Evolutionary conservation across 2,888 invertebrate genomes (phyloP), one percentile per base, ranked within the genome.

Genomic region (Liodrosophila aerea): DNA sequence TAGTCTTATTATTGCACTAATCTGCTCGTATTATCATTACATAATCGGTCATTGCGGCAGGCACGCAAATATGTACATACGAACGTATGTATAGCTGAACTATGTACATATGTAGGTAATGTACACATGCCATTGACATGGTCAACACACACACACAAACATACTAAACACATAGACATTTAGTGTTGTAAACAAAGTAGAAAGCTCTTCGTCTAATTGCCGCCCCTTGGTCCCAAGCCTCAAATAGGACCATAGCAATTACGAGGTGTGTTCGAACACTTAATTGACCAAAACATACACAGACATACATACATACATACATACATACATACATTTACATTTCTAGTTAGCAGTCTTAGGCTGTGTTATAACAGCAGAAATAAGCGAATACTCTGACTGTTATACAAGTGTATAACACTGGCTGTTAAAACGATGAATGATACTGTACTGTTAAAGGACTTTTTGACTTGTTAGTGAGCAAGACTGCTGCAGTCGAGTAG

Each of bases 21-120:
- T 65, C 40, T 65, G 34, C 22, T 44, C 59, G 73, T 50, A 54
- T 64, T 70, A 77, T 66, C 62, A 81, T 75, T 81, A 76, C 82
- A 81, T 75, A 75, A 75, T 75, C 77, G 77, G 52, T 68, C 76
- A 68, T 63, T 65, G 72, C 53, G 74, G 27, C 69, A 63, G 13
- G 37, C 66, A 51, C 34, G 52, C 52, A 64, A 64, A 58, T 46
- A 46, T 34, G 18, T 12, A 47, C 9, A 30, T 0, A 40, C 41
- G 37, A 15, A 27, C 11, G 22, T 7, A 37, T 9, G 11, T n/a
- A n/a, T n/a, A n/a, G n/a, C n/a, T n/a, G n/a, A n/a, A n/a, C n/a
- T n/a, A n/a, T n/a, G n/a, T n/a, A n/a, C n/a, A n/a, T n/a, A n/a
- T n/a, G n/a, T n/a, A n/a, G n/a, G n/a, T n/a, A n/a, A n/a, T n/a